Evolutionary conservation across 2,888 invertebrate species (phyloP), one percentile per base, ranked within the genome.

Genomic region (Metellina segmentata): DNA sequence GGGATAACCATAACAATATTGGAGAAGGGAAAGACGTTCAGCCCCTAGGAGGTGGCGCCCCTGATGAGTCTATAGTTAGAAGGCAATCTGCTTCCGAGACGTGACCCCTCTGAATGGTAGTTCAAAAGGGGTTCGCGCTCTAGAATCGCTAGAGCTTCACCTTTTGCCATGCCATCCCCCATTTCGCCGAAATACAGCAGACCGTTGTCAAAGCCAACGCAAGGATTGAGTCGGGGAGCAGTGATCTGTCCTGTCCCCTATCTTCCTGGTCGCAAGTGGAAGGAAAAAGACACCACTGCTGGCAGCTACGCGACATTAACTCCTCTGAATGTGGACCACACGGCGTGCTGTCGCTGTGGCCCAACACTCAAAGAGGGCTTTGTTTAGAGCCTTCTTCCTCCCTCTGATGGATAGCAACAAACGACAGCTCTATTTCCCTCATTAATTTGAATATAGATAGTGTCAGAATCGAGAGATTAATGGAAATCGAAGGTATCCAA

Each of bases 231-330:
- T 5, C 6, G 6, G 11, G 19, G 34, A 9, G 20, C 7, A 13
- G 49, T n/a, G 8, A 78, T n/a, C 48, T 11, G 13, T 49, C 9
- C 78, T 11, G 20, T 9, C 19, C 51, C 11, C n/a, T n/a, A n/a
- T 9, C 78, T 77, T 2, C 49, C 77, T 13, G 16, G 7, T 34
- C 48, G 34, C 77, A 11, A 13, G 16, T 49, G 49, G n/a, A 11
- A 11, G n/a, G 34, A 13, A 19, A 13, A 6, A 19, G 11, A 11
- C 20, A n/a, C 34, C 34, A 34, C 20, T 8, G 13, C 75, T 13
- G 19, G 51, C 53, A 49, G 83, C 69, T 82, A 89, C 82, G 89
- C 81, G 52, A 82, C 89, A 89, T 89, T 89, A 89, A 82, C 82
- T 82, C 51, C 51, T 61, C 51, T 71, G 77, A 82, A 89, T 82